Evolutionary conservation across 2,797 vertebrate genomes (phyloP).

Genomic region (Morelia viridis): DNA sequence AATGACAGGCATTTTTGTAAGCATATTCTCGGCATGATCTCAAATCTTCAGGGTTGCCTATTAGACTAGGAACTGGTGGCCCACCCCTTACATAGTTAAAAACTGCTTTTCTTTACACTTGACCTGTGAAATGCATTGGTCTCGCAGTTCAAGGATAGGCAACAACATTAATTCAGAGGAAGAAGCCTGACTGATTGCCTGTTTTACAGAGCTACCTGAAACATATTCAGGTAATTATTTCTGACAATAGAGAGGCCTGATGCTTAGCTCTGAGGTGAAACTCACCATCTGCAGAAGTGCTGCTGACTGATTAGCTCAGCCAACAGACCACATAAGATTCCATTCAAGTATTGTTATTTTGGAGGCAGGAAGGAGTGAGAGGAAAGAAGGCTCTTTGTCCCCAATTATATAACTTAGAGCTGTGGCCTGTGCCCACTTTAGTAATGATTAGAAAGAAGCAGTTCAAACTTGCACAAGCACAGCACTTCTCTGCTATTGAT

Average conservation of each 20-base stretch:
- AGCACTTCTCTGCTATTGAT: neutral
- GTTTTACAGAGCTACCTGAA: conserved; percentile 42
- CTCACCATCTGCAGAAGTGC: conserved; percentile 59
- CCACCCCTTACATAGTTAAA: neutral
- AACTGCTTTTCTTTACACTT: neutral
- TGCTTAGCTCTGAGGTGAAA: conserved; percentile 54
- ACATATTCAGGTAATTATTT: conserved; percentile 60
- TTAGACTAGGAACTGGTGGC: neutral
- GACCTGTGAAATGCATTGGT: conserved; percentile 13
- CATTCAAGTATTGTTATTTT: conserved; percentile 50
- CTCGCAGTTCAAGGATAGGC: conserved; percentile 27
- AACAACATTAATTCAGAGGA: conserved; percentile 43
- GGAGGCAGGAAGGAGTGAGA: neutral
- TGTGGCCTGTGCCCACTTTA: neutral
- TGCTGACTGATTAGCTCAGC: conserved; percentile 61
- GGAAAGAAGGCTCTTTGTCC: conserved; percentile 34
- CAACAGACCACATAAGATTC: conserved; percentile 48
- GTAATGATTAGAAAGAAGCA: neutral
- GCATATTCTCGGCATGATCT: neutral
- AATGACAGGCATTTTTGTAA: neutral
- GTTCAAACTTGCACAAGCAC: neutral
- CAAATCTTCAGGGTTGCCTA: neutral
- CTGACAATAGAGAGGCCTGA: conserved; percentile 65
- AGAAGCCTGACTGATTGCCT: conserved; percentile 28
- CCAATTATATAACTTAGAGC: neutral